Evolutionary conservation across 1,140 invertebrate species (phyloP), one percentile per base, ranked within the genome.

Genomic region (Eufriesea mexicana): DNA sequence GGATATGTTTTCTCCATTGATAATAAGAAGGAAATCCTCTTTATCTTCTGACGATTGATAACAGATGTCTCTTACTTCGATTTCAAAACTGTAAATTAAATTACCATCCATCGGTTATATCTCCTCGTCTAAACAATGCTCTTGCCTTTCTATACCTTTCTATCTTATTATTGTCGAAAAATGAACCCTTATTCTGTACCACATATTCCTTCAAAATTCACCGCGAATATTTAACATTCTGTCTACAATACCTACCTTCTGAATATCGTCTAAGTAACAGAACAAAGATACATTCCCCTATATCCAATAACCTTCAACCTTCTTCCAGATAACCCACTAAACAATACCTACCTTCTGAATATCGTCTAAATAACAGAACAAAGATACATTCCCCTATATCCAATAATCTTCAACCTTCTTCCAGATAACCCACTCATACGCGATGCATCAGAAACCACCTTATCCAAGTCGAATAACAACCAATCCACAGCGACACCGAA

Each of bases 361-460:
- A 62, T 20, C 14, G 14, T 2, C 7, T 18, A 8, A 0, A 10
- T 51, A 20, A 2, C 8, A 6, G 14, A 1, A 1, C 12, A 23
- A 42, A 12, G 1, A 42, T 20, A 12, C 12, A 12, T 66, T 5
- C 9, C 9, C 1, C 0, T 42, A 10, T 20, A 20, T 23, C 4
- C 0, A 28, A 20, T 7, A 62, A 62, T 62, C 25, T 62, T n/a
- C n/a, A n/a, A n/a, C n/a, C n/a, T n/a, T n/a, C 20, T 42, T 20
- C 5, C 62, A 10, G 7, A 10, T n/a, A 20, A 0, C 0, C 18
- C 35, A 4, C 4, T 18, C 35, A 9, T 23, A 42, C 12, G 9
- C 20, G 5, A 20, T 42, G 7, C 23, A 35, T 72, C 35, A 61
- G 57, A 49, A 71, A 80, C n/a, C 72, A 67, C 54, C 61, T 82